Evolutionary conservation across 2,797 vertebrate species (phyloP), one percentile per base, ranked within the genome.

Genomic region (Dromococcyx pavoninus): DNA sequence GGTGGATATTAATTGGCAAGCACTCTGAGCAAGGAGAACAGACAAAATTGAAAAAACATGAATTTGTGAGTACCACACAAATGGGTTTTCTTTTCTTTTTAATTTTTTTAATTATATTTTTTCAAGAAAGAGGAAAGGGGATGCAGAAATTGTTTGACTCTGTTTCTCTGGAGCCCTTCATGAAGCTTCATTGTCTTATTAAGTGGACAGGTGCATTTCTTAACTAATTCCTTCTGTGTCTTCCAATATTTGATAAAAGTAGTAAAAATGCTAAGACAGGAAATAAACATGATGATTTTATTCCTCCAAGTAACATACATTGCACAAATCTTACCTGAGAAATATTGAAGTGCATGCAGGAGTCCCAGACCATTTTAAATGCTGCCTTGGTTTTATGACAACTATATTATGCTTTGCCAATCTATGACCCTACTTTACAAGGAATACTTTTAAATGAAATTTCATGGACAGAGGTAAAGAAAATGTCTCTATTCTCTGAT

Each of bases 1-100:
- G 86, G 86, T 73, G 94, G 88, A 80, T 85, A 95, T 92, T 96
- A 88, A 91, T 91, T 93, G 92, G 76, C 74, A 95, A 48, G 7
- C 60, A 50, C 15, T 89, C 61, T 27, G 56, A 86, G 35, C 54
- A 66, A 72, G 56, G 81, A 72, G 33, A 91, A 30, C 43, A 84
- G 60, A 75, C 11, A 89, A 88, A 95, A 84, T 6, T 21, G 66
- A n/a, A 83, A 75, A 78, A 81, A 56, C 2, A 10, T 19, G 19
- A 67, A 21, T 79, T 67, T 84, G 44, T 54, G 74, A 84, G 43
- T 33, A 64, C 51, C 39, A 64, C 35, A 56, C 11, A 89, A 88
- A 81, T 69, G 18, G 8, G 13, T 24, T n/a, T 78, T 54, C 8
- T 28, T 30, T 32, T 53, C 33, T 44, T 8, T 24, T 27, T 4